Evolutionary conservation across 2,113 vertebrate genomes (phyloP).

Genomic region (Thamnaconus septentrionalis): DNA sequence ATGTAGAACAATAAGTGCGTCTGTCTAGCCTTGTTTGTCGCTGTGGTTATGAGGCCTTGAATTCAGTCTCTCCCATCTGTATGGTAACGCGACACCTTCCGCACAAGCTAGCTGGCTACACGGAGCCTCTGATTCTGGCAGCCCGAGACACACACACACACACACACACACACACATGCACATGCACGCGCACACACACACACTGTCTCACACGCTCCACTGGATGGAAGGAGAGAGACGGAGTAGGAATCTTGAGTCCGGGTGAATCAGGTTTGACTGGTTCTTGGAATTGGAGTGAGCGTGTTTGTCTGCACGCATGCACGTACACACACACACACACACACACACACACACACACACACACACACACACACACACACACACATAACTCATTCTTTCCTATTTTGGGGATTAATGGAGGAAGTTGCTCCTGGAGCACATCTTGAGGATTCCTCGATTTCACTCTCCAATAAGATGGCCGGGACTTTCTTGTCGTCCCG

Average conservation of each 20-base stretch:
- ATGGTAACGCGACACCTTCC: slow-evolving; percentile 39
- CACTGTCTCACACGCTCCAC: too few relatives aligned
- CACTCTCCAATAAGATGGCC: too few relatives aligned
- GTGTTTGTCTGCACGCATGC: slow-evolving; percentile 8
- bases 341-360: slow-evolving; percentile 7
- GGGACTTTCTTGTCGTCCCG: too few relatives aligned
- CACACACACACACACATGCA: slow-evolving; percentile 1
- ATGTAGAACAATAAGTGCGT: too few relatives aligned
- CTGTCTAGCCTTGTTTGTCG: too few relatives aligned
- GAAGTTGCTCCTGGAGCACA: too few relatives aligned
- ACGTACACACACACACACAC: background rate
- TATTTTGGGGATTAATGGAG: too few relatives aligned
- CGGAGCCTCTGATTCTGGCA: slow-evolving; percentile 31
- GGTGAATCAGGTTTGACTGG: slow-evolving; percentile 50
- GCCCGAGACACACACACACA: slow-evolving; percentile 2
- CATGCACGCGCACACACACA: slow-evolving; percentile 1
- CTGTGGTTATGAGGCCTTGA: too few relatives aligned
- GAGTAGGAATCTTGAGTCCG: slow-evolving; percentile 32
- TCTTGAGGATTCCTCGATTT: too few relatives aligned
- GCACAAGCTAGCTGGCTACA: slow-evolving; percentile 35
- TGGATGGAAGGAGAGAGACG: background rate
- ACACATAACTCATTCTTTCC: background rate
- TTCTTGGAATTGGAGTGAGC: slow-evolving; percentile 28
- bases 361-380: slow-evolving; percentile 7
- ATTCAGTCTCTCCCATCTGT: slow-evolving; percentile 1